Evolutionary conservation across 2,888 invertebrate genomes (phyloP).

Genomic region (Hololepta plana): DNA sequence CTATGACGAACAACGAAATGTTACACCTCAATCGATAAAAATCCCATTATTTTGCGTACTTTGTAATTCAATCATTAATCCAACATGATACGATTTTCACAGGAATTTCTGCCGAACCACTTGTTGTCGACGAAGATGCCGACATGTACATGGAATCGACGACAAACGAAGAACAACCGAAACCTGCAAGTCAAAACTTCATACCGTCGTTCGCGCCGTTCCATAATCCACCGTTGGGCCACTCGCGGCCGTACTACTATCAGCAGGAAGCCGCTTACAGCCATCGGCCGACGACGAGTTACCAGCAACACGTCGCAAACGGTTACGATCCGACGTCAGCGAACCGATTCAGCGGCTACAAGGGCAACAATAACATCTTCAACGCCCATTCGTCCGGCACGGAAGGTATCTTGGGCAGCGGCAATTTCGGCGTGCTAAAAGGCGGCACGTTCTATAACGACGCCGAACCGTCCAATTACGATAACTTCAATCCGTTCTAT

Average conservation of each 20-base stretch:
- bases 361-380: slow-evolving; percentile 13
- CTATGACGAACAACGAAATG: no score
- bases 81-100: no score
- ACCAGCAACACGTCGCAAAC: slow-evolving; percentile 20
- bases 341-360: slow-evolving; percentile 25
- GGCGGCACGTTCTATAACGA: slow-evolving; percentile 76
- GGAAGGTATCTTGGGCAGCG: slow-evolving; percentile 55
- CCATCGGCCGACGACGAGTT: slow-evolving; percentile 31
- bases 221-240: slow-evolving; percentile 39
- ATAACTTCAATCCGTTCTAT: slow-evolving; percentile 38
- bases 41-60: no score
- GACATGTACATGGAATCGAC: slow-evolving; percentile 29
- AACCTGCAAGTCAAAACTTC: slow-evolving; percentile 46
- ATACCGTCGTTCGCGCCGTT: slow-evolving; percentile 48
- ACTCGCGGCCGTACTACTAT: slow-evolving; percentile 40
- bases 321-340: slow-evolving; percentile 14
- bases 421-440: slow-evolving; percentile 71
- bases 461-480: slow-evolving; percentile 36
- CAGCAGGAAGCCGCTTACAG: slow-evolving; percentile 41
- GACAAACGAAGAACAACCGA: slow-evolving; percentile 25
- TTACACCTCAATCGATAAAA: no score
- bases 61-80: no score
- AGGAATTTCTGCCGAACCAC: no score
- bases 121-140: slow-evolving; percentile 22
- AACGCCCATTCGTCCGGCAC: slow-evolving; percentile 15